Evolutionary conservation across 2,113 vertebrate genomes (phyloP).

Genomic region (Danionella cerebrum): DNA sequence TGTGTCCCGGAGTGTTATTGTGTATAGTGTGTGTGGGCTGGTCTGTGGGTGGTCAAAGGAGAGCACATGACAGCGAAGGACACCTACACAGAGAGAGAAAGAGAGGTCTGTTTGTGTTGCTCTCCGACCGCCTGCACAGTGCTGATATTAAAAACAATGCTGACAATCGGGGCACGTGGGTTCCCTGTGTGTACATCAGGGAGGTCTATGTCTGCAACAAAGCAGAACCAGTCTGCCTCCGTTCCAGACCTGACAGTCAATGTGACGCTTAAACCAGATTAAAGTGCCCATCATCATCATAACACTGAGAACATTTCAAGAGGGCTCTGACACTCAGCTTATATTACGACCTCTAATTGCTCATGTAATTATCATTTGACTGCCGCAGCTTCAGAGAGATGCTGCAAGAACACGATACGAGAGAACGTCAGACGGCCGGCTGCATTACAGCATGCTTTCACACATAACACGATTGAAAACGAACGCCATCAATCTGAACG

Average conservation of each 20-base stretch:
- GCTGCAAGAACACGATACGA: not conserved
- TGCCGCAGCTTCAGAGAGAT: not conserved
- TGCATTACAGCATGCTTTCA: not conserved
- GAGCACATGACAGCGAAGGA: slow-evolving; percentile 28
- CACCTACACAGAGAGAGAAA: slow-evolving; percentile 25
- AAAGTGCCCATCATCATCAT: not conserved
- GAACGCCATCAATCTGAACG: not conserved
- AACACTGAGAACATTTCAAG: not conserved
- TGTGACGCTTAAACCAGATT: slow-evolving; percentile 16
- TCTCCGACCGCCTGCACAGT: slow-evolving; percentile 15
- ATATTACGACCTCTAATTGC: slow-evolving; percentile 30
- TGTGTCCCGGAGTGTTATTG: slow-evolving; percentile 14
- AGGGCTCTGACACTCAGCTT: not conserved
- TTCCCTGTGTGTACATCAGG: not conserved
- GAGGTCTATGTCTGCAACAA: not conserved
- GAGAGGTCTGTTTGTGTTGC: slow-evolving; percentile 32
- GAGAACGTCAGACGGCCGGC: not conserved
- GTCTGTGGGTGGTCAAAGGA: slow-evolving; percentile 27
- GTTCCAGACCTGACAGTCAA: not conserved
- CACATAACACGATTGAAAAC: not conserved
- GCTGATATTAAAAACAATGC: slow-evolving; percentile 18
- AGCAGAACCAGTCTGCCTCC: not conserved
- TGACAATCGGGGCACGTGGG: slow-evolving; percentile 7
- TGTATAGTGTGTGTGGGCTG: slow-evolving; percentile 11
- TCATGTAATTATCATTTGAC: slow-evolving; percentile 24